These are phyloP conservation scores for Crematogaster levior DNA, from an alignment of 2,888 invertebrate genomes.

Conservation along the genomic window DNA sequence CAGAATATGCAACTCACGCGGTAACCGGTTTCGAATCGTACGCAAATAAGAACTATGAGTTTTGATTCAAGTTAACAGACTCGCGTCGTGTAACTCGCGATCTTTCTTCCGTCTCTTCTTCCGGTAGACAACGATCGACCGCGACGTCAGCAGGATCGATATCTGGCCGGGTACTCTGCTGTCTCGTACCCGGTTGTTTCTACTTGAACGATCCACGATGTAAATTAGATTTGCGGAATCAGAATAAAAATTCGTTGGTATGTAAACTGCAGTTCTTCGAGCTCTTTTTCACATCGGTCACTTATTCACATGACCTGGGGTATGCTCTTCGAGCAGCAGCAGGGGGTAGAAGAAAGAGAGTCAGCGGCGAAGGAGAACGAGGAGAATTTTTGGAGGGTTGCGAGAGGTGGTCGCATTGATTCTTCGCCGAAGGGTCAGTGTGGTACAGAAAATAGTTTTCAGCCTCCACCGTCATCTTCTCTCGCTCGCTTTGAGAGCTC, in stretches of 20 bases:
- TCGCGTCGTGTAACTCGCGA: conserved; percentile 33
- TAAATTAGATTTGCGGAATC: conserved; percentile 67
- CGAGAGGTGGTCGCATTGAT: conserved; percentile 69
- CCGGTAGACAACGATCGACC: conserved; percentile 40
- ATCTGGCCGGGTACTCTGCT: conserved; percentile 53
- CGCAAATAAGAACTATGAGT: conserved; percentile 42
- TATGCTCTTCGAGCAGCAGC: neutral
- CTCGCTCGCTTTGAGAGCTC: conserved; percentile 30
- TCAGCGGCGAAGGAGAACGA: conserved; percentile 17
- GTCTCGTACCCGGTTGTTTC: conserved; percentile 58
- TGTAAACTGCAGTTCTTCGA: conserved; percentile 55
- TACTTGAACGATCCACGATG: conserved; percentile 54
- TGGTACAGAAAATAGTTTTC: conserved; percentile 57
- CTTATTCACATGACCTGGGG: conserved; percentile 18
- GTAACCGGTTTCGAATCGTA: conserved; percentile 18
- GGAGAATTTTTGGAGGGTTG: conserved; percentile 49
- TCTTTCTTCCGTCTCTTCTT: conserved; percentile 40
- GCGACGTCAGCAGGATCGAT: conserved; percentile 9
- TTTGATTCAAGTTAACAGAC: conserved; percentile 49
- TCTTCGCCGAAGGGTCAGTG: conserved; percentile 65
- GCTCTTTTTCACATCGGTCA: conserved; percentile 49
- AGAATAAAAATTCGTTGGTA: conserved; percentile 65
- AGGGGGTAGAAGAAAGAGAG: conserved; percentile 2
- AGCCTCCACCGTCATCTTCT: conserved; percentile 46
- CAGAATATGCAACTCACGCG: conserved; percentile 34